A percentile compares a stretch with the other conserved stretches of the same genome.
Conservation (phyloP, 2,113 vertebrate species). For the Centrocercus urophasianus region DNA sequence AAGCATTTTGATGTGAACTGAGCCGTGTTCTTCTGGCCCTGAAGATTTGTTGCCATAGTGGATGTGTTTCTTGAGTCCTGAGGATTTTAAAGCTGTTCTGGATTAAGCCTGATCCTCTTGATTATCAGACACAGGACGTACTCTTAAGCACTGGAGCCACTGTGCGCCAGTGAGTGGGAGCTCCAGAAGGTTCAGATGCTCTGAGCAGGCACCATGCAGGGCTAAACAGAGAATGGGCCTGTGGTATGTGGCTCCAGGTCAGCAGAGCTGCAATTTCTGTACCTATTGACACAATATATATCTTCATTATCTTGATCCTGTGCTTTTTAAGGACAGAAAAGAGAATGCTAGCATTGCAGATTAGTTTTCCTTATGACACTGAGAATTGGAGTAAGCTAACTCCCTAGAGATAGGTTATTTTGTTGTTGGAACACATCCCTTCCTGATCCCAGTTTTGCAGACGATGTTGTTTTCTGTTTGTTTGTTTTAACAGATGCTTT, state of each 20-base stretch:
- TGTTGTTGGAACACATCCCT: background rate
- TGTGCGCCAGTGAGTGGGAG: background rate
- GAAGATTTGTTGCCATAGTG: background rate
- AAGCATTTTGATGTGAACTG: background rate
- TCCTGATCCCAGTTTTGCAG: background rate
- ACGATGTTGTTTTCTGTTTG: background rate
- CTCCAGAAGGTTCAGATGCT: rapidly evolving
- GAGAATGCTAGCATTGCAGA: background rate
- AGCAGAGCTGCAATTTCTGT: background rate
- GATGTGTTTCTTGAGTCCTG: background rate
- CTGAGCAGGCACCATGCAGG: background rate
- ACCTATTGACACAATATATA: rapidly evolving
- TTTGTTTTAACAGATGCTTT: background rate
- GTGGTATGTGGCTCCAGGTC: background rate
- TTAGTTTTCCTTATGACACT: background rate
- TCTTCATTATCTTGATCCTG: background rate
- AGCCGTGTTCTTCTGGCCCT: background rate
- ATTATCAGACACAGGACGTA: background rate
- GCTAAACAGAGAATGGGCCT: background rate
- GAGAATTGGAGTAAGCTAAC: background rate
- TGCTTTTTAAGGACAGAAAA: background rate
- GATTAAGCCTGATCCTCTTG: background rate
- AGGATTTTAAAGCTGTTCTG: background rate
- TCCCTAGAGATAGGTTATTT: background rate
- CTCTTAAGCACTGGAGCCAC: background rate